A percentile compares a stretch with the other conserved stretches of the same genome.
These are phyloP conservation scores for Rhyacophila evoluta DNA, from an alignment of 2,888 invertebrate genomes.

Conservation along the genomic window DNA sequence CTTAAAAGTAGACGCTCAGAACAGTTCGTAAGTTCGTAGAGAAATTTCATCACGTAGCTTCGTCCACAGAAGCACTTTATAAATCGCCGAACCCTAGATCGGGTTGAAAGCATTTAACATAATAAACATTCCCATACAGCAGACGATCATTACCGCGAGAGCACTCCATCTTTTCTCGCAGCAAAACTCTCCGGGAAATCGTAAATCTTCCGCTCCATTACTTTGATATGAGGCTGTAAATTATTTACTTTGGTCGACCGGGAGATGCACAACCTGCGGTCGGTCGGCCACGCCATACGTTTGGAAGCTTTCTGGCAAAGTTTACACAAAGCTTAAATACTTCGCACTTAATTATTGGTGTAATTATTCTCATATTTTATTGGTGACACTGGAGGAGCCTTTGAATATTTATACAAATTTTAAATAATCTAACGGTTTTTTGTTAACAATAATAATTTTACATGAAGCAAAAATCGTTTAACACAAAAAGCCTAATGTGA, in stretches of 20 bases:
- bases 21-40: no score
- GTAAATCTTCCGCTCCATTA: slow-evolving; percentile 48
- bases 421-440: no score
- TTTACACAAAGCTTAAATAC: neutral
- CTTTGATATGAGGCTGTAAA: slow-evolving; percentile 44
- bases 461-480: no score
- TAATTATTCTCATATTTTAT: neutral
- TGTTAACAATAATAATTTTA: no score
- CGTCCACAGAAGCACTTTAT: slow-evolving; percentile 22
- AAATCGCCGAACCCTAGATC: slow-evolving; percentile 13
- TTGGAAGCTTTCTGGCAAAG: neutral
- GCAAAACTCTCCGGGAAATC: slow-evolving; percentile 26
- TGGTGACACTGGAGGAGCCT: no score
- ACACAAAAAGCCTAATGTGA: no score
- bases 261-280: slow-evolving; percentile 12
- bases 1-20: no score
- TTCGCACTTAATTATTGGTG: neutral
- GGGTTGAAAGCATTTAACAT: slow-evolving; percentile 24
- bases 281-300: neutral
- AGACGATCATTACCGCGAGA: slow-evolving; percentile 12
- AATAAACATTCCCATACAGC: slow-evolving; percentile 7
- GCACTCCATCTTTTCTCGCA: slow-evolving; percentile 16
- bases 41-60: slow-evolving; percentile 5
- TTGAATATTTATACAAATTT: no score
- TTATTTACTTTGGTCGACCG: slow-evolving; percentile 40